Conservation (phyloP, 2,113 vertebrate species). For the Isurus oxyrinchus region DNA sequence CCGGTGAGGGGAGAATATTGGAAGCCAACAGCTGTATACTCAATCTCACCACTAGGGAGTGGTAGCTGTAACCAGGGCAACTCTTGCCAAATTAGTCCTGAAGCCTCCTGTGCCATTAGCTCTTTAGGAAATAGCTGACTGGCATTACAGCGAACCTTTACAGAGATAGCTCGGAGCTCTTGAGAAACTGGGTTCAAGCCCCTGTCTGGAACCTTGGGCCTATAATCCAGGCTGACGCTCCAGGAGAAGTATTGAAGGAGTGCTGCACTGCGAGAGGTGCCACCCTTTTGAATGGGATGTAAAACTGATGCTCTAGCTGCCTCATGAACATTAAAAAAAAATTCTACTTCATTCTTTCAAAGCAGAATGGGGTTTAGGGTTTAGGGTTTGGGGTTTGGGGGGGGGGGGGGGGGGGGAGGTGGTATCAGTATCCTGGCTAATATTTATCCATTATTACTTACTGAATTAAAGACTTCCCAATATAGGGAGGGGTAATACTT, state of each 20-base stretch:
- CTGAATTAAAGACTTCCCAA: neutral
- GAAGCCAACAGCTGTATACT: no score
- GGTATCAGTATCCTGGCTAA: neutral
- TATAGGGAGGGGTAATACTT: neutral
- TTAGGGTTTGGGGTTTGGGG: no score
- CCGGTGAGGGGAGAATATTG: no score
- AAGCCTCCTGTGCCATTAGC: neutral
- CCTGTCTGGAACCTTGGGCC: neutral
- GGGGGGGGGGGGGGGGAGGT: no score
- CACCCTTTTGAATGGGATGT: neutral
- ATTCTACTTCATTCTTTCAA: neutral
- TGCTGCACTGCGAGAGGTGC: neutral
- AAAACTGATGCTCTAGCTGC: neutral
- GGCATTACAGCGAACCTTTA: neutral
- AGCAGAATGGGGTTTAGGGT: neutral
- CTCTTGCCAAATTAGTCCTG: no score
- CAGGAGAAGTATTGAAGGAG: neutral
- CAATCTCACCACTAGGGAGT: no score
- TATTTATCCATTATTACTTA: neutral
- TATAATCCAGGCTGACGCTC: neutral
- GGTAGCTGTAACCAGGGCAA: no score
- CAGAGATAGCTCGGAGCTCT: neutral
- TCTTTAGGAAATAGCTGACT: neutral
- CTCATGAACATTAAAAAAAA: neutral
- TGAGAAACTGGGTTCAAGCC: neutral